Evolutionary conservation across 2,888 invertebrate genomes (phyloP).

Genomic region (Parnassius orleans): DNA sequence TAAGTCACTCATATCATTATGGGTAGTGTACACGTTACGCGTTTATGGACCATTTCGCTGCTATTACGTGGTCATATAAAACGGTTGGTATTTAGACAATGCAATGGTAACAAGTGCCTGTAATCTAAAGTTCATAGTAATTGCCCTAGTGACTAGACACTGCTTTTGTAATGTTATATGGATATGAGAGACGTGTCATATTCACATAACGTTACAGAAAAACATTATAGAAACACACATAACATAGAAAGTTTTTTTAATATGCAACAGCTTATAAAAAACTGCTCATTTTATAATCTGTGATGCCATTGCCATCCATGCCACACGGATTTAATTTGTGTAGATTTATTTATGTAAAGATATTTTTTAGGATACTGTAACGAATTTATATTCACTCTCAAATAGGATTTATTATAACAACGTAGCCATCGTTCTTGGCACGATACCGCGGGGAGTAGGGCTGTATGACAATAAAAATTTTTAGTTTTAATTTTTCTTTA

Average conservation of each 20-base stretch:
- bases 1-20: slow-evolving; percentile 41
- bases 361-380: not conserved
- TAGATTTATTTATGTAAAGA: not conserved
- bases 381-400: not conserved
- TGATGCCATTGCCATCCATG: not conserved
- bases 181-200: slow-evolving; percentile 24
- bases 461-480: too few species aligned
- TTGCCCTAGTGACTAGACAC: slow-evolving; percentile 31
- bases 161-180: slow-evolving; percentile 32
- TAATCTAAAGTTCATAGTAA: slow-evolving; percentile 41
- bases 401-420: too few species aligned
- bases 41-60: slow-evolving; percentile 45
- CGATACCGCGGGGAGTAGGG: too few species aligned
- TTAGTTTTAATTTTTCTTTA: too few species aligned
- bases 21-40: slow-evolving; percentile 40
- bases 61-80: slow-evolving; percentile 41
- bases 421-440: too few species aligned
- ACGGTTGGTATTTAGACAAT: slow-evolving; percentile 56
- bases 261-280: slow-evolving; percentile 24
- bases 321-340: not conserved
- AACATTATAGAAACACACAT: too few species aligned
- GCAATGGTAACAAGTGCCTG: slow-evolving; percentile 42
- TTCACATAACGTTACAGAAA: too few species aligned
- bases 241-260: too few species aligned
- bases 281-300: not conserved